Conservation (phyloP, 2,888 invertebrate species). For the Drosophila testacea region DNA sequence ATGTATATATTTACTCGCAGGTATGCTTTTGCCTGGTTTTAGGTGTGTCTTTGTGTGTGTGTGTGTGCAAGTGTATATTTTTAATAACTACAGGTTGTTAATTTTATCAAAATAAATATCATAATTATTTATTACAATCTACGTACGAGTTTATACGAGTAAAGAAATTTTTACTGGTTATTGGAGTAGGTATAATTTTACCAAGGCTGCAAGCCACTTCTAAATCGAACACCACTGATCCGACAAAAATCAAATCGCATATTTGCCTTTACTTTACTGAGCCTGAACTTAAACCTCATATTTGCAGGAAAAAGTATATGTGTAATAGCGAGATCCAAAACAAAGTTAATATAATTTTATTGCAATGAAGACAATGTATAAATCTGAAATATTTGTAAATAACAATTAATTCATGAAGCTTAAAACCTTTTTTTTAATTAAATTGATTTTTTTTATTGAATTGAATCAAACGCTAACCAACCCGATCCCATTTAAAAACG, state of each 20-base stretch:
- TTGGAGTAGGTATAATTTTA: background rate
- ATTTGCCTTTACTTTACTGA: background rate
- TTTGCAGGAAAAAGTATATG: background rate
- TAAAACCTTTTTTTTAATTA: background rate
- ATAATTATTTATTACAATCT: conserved; percentile 6
- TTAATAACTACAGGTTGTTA: conserved; percentile 5
- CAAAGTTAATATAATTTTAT: background rate
- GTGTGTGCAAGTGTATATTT: conserved; percentile 1
- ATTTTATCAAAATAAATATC: background rate
- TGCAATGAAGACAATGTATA: too few species aligned
- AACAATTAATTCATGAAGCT: too few species aligned
- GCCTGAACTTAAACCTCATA: too few species aligned
- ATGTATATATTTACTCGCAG: background rate
- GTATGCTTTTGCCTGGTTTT: background rate
- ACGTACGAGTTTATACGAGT: background rate
- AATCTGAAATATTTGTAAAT: too few species aligned
- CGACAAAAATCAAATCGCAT: too few species aligned
- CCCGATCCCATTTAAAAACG: background rate
- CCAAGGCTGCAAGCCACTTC: conserved; percentile 2
- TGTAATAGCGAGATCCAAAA: background rate
- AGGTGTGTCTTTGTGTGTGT: background rate
- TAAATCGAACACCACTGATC: background rate
- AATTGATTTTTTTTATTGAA: background rate
- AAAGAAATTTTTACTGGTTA: background rate
- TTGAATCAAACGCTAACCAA: background rate